phyloP scores from a whole-genome alignment of 1,140 invertebrate genomes.

The Caenorhabditis inopinata region DNA sequence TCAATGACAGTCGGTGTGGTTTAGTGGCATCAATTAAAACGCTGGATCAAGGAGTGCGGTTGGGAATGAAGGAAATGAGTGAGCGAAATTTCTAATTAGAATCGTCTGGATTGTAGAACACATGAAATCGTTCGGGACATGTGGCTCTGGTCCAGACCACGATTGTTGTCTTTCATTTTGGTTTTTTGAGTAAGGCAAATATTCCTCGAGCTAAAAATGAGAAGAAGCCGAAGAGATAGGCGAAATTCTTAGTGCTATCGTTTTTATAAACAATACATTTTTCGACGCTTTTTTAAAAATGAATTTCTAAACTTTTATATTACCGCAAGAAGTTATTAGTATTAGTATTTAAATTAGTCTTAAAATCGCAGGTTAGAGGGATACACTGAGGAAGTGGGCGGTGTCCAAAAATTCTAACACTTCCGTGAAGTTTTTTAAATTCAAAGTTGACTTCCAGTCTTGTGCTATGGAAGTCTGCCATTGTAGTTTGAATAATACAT shows the following conservation, averaged over 20 bases:
- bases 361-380: too few relatives aligned
- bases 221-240: too few relatives aligned
- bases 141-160: background rate
- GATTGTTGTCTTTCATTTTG: too few relatives aligned
- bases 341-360: too few relatives aligned
- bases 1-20: background rate
- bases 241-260: too few relatives aligned
- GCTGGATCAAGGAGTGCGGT: background rate
- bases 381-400: too few relatives aligned
- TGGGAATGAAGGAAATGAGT: constrained; percentile 23
- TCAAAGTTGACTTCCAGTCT: constrained; percentile 1
- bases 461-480: background rate
- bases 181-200: too few relatives aligned
- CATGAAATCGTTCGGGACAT: constrained; percentile 20
- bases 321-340: too few relatives aligned
- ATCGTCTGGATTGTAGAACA: constrained; percentile 22
- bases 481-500: background rate
- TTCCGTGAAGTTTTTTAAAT: background rate
- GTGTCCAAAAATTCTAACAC: background rate
- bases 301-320: too few relatives aligned
- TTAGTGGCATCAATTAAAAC: background rate
- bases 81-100: constrained; percentile 32
- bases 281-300: background rate
- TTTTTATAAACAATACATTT: background rate
- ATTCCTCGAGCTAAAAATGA: too few relatives aligned